A percentile compares a stretch with the other conserved stretches of the same genome.
Evolutionary conservation across 2,113 vertebrate genomes (phyloP).

Genomic region (Scomber scombrus): DNA sequence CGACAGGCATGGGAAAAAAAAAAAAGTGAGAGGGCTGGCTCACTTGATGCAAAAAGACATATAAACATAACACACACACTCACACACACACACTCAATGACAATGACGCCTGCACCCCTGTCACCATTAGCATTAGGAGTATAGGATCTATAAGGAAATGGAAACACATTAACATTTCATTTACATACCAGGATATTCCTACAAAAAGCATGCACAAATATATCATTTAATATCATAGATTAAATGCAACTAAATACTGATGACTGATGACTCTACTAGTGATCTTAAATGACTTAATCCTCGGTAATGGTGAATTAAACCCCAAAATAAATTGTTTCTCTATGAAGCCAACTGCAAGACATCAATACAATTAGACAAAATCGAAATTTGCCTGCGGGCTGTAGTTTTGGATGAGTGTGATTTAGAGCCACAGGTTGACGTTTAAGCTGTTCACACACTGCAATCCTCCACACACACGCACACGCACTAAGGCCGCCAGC

Average conservation of each 20-base stretch:
- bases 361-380: background rate
- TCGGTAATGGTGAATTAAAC: background rate
- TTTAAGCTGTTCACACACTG: constrained; percentile 22
- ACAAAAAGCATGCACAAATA: background rate
- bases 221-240: background rate
- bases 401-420: background rate
- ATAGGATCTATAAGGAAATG: background rate
- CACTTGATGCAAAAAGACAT: constrained; percentile 48
- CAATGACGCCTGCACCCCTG: background rate
- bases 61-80: constrained; percentile 32
- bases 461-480: constrained; percentile 42
- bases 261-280: too few species aligned
- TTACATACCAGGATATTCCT: background rate
- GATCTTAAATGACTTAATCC: background rate
- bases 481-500: background rate
- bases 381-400: background rate
- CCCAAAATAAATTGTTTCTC: background rate
- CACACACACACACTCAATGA: background rate
- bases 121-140: background rate
- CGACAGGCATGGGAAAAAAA: constrained; percentile 39
- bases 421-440: constrained; percentile 62
- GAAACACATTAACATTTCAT: too few species aligned
- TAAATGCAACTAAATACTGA: background rate
- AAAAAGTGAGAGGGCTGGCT: constrained; percentile 49
- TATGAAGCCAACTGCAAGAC: too few species aligned